Base-by-base conservation (phyloP, 2,113 vertebrate species). In the Chauna torquata region DNA sequence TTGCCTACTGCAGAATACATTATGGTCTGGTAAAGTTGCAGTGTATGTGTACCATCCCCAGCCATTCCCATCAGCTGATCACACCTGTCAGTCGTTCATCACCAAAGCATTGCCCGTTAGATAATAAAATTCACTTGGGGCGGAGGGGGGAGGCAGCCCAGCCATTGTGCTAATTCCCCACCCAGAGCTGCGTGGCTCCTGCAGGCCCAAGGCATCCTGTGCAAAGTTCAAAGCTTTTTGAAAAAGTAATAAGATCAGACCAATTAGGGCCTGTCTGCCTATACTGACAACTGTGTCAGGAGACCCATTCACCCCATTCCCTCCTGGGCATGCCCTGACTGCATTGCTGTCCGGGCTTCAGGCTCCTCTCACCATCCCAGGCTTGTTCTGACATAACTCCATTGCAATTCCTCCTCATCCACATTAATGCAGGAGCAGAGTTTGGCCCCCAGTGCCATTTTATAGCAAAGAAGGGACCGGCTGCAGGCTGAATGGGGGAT, bases 11-110 rank as follows among this genome's bases (percentile, higher is more conserved):
- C 94, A 88, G 97, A 96, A 95, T 80, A 85, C 88, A 97, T 97
- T 97, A 95, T 3, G 62, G 83, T 76, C 57, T 90, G 92, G 91
- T 84, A 72, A 80, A 92, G 83, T 14, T 24, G 24, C 54, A 32
- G 57, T 76, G 90, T 76, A 32, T 92, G 88, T 83, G 90, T 47
- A 49, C 71, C 88, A 88, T 97, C 91, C 68, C 68, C 86, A 89
- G 89, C 79, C 90, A 42, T 88, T 92, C 16, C 93, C 92, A 95
- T 97, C 98, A 97, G 97, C 97, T 97, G 96, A 97, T 96, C 94
- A 74, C 98, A 98, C 98, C 97, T 98, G 97, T 89, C 97, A 96
- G 74, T 88, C 96, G 85, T 98, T 97, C 88, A 95, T 98, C 97
- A 98, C 69, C 8, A 1, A 65, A 13, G 65, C 85, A 42, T 9